These are phyloP conservation scores for Tetragonula carbonaria DNA, from an alignment of 2,888 invertebrate genomes.

Conservation along the genomic window DNA sequence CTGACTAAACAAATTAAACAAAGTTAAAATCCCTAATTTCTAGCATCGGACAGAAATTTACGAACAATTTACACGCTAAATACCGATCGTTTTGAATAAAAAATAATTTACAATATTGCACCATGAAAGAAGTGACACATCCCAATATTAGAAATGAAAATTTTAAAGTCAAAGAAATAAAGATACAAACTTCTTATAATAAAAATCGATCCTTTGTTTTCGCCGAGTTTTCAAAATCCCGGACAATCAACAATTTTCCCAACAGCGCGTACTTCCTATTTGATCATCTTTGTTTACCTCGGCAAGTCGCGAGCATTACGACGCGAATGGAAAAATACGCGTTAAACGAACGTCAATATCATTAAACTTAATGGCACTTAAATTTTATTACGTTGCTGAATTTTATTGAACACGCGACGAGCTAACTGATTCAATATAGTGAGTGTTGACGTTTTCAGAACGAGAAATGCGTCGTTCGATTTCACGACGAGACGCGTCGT, in stretches of 20 bases:
- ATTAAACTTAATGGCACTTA: not conserved
- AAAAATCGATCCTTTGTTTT: too few relatives aligned
- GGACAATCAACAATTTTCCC: not conserved
- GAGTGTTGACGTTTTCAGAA: not conserved
- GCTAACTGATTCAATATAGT: not conserved
- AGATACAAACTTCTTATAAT: too few relatives aligned
- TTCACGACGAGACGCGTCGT: not conserved
- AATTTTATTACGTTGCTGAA: conserved; percentile 1
- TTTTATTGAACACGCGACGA: not conserved
- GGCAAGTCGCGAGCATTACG: not conserved
- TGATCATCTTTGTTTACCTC: not conserved
- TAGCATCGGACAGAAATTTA: too few relatives aligned
- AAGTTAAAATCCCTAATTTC: too few relatives aligned
- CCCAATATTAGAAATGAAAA: too few relatives aligned
- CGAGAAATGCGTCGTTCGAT: not conserved
- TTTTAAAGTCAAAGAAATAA: too few relatives aligned
- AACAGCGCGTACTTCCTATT: not conserved
- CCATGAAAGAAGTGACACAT: too few relatives aligned
- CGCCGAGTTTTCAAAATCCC: not conserved
- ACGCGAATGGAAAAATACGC: not conserved
- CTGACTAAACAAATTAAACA: too few relatives aligned
- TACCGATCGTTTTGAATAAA: too few relatives aligned
- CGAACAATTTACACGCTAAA: too few relatives aligned
- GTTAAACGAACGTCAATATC: not conserved
- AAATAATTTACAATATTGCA: too few relatives aligned